Evolutionary conservation across 2,797 vertebrate genomes (phyloP), one percentile per base, ranked within the genome.

Genomic region (Sebastes kiyomatsui): DNA sequence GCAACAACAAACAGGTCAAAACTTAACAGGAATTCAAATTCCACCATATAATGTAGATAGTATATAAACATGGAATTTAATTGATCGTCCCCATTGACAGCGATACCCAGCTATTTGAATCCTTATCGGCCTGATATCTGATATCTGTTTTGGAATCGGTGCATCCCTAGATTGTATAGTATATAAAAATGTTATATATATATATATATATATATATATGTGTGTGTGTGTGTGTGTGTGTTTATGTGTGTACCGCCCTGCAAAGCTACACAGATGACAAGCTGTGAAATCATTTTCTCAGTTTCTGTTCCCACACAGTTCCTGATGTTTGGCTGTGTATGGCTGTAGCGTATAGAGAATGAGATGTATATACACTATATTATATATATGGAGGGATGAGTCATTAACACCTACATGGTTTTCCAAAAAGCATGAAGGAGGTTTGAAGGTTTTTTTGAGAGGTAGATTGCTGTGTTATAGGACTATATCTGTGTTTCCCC

Each of bases 401-500:
- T 93, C 89, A 91, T 67, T 61, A 58, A 84, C 84, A 55, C 89
- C 88, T 73, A 85, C 85, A 30, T 68, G 64, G 52, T 27, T 7
- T 74, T 72, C 67, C 62, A 73, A 83, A 79, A 89, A 56, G 27
- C 70, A 52, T 58, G 8, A 75, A 69, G 30, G 58, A 13, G 54
- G 20, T 84, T 72, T 61, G 11, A 58, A 58, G 27, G 22, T 2
- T 33, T 77, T 73, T 79, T 76, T 46, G 22, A 67, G 20, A 33
- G 38, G 54, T 7, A 16, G 20, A 79, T 16, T 65, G 66, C 12
- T 70, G 49, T 86, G 83, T 76, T 66, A 67, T 90, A 80, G 84
- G 89, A 77, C 94, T 82, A 7, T 76, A 65, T 87, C 55, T 92
- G 79, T 96, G 94, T 97, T 92, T 97, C 82, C 94, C 88, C 93